phyloP scores from a whole-genome alignment of 2,888 invertebrate species.

The Balanococcus diminutus region DNA sequence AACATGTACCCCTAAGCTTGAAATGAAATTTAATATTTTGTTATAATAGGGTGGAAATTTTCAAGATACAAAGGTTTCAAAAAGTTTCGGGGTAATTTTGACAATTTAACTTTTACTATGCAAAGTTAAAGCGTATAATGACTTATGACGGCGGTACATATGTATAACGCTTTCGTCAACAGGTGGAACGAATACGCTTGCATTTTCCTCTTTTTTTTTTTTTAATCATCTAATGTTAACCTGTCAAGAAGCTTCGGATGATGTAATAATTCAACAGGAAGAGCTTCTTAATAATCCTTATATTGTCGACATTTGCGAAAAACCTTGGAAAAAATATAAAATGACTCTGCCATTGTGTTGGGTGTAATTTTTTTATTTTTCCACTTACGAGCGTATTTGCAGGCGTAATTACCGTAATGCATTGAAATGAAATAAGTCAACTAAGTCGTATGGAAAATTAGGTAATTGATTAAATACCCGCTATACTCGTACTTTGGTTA shows the following conservation, averaged over 20 bases:
- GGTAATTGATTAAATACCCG: background rate
- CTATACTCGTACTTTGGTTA: background rate
- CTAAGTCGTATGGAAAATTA: background rate
- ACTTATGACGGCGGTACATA: background rate
- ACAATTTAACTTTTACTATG: background rate
- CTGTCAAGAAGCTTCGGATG: background rate
- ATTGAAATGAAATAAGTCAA: background rate
- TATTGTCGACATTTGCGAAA: background rate
- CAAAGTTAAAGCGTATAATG: background rate
- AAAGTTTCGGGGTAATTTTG: background rate
- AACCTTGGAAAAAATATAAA: background rate
- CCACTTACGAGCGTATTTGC: background rate
- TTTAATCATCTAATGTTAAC: background rate
- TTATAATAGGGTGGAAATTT: background rate
- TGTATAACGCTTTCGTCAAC: background rate
- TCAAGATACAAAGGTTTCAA: background rate
- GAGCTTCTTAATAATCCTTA: background rate
- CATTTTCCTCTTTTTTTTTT: no score
- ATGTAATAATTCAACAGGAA: background rate
- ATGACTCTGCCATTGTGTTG: no score
- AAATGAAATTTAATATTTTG: background rate
- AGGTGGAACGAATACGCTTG: background rate
- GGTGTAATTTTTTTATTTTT: background rate
- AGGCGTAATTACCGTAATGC: background rate
- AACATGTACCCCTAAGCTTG: background rate